Percentiles rank a stretch among this genome's conserved stretches.
These are phyloP conservation scores for Lates japonicus DNA, from an alignment of 2,797 vertebrate genomes.

Conservation along the genomic window DNA sequence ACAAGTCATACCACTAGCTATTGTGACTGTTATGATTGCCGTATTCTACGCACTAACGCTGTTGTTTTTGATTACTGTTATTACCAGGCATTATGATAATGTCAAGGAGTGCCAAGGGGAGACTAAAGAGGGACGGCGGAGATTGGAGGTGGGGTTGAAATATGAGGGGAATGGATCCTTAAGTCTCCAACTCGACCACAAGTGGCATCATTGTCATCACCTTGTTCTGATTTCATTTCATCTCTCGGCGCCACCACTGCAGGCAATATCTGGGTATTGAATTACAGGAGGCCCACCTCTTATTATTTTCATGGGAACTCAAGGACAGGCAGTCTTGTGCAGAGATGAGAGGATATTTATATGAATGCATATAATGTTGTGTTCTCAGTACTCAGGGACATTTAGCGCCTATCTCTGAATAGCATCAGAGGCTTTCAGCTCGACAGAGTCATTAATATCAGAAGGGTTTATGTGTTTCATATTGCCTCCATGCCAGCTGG, in stretches of 20 bases:
- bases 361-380: conserved; percentile 82
- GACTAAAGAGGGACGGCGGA: conserved; percentile 42
- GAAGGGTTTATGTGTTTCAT: conserved; percentile 82
- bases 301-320: conserved; percentile 88
- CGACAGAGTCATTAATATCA: conserved; percentile 82
- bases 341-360: conserved; percentile 78
- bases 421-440: conserved; percentile 80
- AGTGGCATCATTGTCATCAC: conserved; percentile 88
- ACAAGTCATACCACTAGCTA: neutral
- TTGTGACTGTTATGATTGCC: neutral
- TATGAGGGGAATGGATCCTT: conserved; percentile 67
- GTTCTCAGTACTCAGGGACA: conserved; percentile 75
- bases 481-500: conserved; percentile 80
- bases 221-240: conserved; percentile 89
- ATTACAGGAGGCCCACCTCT: conserved; percentile 84
- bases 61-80: conserved; percentile 30
- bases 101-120: conserved; percentile 40
- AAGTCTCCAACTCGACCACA: conserved; percentile 82
- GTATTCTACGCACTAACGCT: neutral
- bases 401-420: conserved; percentile 82
- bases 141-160: conserved; percentile 52
- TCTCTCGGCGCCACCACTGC: conserved; percentile 84
- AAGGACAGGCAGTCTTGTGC: conserved; percentile 70
- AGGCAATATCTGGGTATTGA: conserved; percentile 79
- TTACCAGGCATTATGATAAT: conserved; percentile 37